These are phyloP conservation scores for Martes martes DNA, from an alignment of 2,113 vertebrate genomes.

Conservation along the genomic window DNA sequence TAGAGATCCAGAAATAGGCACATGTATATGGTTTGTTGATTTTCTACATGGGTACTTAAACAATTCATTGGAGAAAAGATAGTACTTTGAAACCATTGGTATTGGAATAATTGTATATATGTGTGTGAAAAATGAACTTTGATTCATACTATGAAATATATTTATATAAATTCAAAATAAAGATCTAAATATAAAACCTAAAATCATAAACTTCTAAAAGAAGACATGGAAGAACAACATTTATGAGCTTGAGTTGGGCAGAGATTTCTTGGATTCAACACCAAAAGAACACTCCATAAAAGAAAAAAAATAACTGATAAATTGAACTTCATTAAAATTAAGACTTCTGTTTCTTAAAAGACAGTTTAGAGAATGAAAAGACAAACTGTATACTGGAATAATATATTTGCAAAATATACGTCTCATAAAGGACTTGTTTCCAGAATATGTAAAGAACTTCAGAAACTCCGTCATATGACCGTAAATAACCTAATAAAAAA, in stretches of 20 bases:
- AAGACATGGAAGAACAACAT: neutral
- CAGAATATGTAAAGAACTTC: neutral
- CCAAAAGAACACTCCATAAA: neutral
- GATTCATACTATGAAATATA: neutral
- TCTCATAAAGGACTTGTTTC: neutral
- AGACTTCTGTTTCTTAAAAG: neutral
- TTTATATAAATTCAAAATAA: neutral
- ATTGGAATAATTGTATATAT: neutral
- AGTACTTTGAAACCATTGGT: neutral
- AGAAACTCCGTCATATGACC: neutral
- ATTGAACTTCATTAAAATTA: neutral
- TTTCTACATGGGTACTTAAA: neutral
- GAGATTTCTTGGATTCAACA: neutral
- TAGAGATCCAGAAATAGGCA: neutral
- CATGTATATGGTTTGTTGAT: neutral
- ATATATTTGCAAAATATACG: neutral
- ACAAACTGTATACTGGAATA: neutral
- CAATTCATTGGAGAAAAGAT: neutral
- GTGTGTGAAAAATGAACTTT: neutral
- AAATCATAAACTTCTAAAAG: neutral
- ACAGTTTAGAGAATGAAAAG: neutral
- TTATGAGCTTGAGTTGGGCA: neutral
- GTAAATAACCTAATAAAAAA: neutral
- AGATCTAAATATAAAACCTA: neutral
- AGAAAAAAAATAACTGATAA: neutral